Evolutionary conservation across 2,888 invertebrate genomes (phyloP), one percentile per base, ranked within the genome.

Genomic region (Hipparchia sbordonii): DNA sequence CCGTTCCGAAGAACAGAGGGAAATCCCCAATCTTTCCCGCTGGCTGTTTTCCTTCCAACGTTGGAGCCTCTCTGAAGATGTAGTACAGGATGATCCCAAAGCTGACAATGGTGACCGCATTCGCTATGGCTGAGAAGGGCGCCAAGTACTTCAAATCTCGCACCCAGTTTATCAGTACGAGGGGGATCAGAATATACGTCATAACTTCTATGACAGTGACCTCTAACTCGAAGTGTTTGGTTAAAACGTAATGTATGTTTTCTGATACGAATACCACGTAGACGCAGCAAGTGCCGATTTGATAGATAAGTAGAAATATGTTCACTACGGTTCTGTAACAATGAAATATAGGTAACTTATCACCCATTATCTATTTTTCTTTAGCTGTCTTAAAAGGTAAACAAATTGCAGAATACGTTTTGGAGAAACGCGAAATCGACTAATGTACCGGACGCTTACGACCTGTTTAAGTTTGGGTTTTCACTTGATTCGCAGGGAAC

Each of bases 1-100:
- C 99, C 0, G 98, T 99, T 59, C 99, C 99, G 86, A 99, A 98
- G 93, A 98, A 99, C 1, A 99, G 94, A 0, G 99, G 99, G 82
- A 98, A 96, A 71, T 96, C 95, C 52, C 94, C 89, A 2, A 96
- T 84, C 8, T 95, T 90, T 0, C 97, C 97, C 67, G 96, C 94
- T 0, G 96, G 92, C 4, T 93, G 93, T 74, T 95, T 95, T 60
- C 95, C 95, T 9, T 95, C 94, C 1, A 97, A 90, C 0, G 95
- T 90, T 0, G 96, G 95, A 1, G 96, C 90, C 62, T 96, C 96
- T 73, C 96, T 95, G 85, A 98, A 96, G 77, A 98, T 95, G 85
- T 97, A 98, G 90, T 97, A 97, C 75, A 97, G 95, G 72, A 98
- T 97, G 72, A 99, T 96, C 54, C 95, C 96, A 79, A 99, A 97